Evolutionary conservation across 2,797 vertebrate species (phyloP).

Genomic region (Tapirus indicus): DNA sequence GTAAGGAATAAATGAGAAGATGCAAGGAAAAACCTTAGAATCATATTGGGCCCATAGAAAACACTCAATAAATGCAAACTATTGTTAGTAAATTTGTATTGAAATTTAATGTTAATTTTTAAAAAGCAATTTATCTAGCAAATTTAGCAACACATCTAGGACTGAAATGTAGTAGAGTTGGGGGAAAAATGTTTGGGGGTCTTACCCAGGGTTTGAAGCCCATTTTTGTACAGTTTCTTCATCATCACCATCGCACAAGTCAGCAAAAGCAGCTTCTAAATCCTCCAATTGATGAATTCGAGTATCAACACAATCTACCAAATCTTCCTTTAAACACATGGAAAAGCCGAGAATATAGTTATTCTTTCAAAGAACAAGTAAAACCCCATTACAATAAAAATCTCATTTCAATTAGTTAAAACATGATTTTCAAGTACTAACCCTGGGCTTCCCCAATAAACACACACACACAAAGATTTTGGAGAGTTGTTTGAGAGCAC

Average conservation of each 20-base stretch:
- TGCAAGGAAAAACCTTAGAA: neutral
- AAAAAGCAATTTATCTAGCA: neutral
- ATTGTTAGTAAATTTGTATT: neutral
- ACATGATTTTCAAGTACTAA: neutral
- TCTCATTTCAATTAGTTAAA: neutral
- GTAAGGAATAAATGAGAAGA: neutral
- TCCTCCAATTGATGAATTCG: constrained; percentile 96
- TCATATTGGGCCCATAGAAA: neutral
- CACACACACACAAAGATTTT: neutral
- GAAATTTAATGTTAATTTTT: neutral
- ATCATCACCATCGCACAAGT: constrained; percentile 94
- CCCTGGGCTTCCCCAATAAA: neutral
- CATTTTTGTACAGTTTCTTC: constrained; percentile 92
- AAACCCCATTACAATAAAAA: constrained; percentile 43
- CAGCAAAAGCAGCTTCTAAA: constrained; percentile 95
- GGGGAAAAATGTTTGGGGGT: neutral
- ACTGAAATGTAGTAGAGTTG: neutral
- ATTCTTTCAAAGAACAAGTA: constrained; percentile 48
- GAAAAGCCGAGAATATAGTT: constrained; percentile 56
- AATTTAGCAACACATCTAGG: neutral
- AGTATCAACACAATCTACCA: constrained; percentile 94
- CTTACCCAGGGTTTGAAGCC: constrained; percentile 93
- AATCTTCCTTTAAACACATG: constrained; percentile 86
- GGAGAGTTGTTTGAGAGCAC: neutral
- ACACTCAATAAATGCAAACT: neutral